Evolutionary conservation across 2,113 vertebrate species (phyloP).

Genomic region (Dicerorhinus sumatrensis): DNA sequence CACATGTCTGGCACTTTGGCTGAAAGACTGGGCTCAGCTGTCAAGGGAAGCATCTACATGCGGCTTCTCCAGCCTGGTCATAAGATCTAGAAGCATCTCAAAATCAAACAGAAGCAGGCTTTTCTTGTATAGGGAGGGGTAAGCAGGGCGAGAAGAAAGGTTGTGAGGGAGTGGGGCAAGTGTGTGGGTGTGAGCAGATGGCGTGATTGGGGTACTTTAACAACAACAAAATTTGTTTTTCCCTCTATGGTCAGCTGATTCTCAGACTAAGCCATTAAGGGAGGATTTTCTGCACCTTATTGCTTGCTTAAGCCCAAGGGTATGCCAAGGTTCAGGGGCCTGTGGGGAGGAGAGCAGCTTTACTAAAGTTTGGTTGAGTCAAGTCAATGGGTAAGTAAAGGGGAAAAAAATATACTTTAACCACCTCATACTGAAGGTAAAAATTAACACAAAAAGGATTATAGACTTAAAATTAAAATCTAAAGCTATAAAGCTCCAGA

Average conservation of each 20-base stretch:
- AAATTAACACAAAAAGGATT: background rate
- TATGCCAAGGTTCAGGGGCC: background rate
- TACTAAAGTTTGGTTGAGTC: background rate
- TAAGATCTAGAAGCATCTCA: background rate
- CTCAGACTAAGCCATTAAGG: background rate
- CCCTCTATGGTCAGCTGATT: background rate
- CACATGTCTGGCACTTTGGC: background rate
- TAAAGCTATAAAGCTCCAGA: background rate
- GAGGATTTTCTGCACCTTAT: background rate
- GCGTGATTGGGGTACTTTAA: background rate
- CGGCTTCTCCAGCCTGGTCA: background rate
- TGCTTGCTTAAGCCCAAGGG: background rate
- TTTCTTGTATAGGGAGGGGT: background rate
- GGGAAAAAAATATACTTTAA: background rate
- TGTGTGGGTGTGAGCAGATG: background rate
- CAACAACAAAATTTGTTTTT: background rate
- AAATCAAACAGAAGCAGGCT: background rate
- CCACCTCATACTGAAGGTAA: background rate
- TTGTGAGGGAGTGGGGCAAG: background rate
- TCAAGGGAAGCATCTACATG: background rate
- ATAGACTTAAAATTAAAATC: background rate
- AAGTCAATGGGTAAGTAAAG: background rate
- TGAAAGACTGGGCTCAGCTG: background rate
- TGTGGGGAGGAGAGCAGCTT: background rate
- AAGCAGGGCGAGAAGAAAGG: background rate